A percentile compares a stretch with the other conserved stretches of the same genome.
Evolutionary conservation across 1,140 invertebrate species (phyloP).

Genomic region (Psix sp.): DNA sequence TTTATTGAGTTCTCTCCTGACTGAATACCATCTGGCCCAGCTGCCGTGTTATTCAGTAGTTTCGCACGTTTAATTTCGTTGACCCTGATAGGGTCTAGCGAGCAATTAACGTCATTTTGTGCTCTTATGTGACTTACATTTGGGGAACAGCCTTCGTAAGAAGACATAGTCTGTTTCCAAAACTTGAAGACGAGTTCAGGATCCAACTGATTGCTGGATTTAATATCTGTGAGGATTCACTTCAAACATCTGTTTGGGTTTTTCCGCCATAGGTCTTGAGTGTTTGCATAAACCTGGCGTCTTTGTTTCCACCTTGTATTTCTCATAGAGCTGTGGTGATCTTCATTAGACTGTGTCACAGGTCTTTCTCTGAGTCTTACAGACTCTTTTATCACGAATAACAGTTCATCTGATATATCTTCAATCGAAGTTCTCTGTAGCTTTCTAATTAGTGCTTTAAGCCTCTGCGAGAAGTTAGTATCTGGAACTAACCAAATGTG

Average conservation of each 20-base stretch:
- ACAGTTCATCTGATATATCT: too few species aligned
- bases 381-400: too few species aligned
- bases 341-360: too few species aligned
- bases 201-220: neutral
- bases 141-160: neutral
- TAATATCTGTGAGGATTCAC: neutral
- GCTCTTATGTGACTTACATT: neutral
- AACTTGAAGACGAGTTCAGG: neutral
- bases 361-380: too few species aligned
- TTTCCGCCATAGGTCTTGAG: conserved; percentile 9
- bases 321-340: too few species aligned
- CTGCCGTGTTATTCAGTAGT: neutral
- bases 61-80: neutral
- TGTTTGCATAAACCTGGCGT: neutral
- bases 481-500: too few species aligned
- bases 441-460: too few species aligned
- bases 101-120: neutral
- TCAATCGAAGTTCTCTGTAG: too few species aligned
- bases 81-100: neutral
- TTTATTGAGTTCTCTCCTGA: neutral
- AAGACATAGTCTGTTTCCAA: neutral
- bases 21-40: conserved; percentile 20
- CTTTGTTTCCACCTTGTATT: neutral
- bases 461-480: too few species aligned
- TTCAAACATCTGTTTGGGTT: conserved; percentile 18